Evolutionary conservation across 1,140 invertebrate species (phyloP).

Genomic region (Ylistrum balloti): DNA sequence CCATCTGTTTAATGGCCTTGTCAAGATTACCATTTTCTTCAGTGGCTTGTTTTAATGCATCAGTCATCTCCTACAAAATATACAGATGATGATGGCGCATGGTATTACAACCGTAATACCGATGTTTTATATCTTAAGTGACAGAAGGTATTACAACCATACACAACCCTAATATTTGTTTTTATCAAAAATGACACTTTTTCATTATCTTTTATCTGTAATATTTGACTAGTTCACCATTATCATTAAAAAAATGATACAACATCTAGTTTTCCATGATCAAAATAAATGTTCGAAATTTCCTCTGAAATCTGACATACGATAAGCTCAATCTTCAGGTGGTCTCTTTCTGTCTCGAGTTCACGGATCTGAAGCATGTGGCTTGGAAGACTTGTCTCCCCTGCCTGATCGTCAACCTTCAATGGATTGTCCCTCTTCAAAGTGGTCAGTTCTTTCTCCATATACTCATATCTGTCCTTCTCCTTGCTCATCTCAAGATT

Average conservation of each 20-base stretch:
- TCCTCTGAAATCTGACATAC: slow-evolving; percentile 54
- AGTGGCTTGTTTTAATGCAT: slow-evolving; percentile 56
- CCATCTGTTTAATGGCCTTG: slow-evolving; percentile 63
- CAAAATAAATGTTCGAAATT: slow-evolving; percentile 33
- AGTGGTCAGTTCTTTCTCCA: slow-evolving; percentile 59
- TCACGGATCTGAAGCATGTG: slow-evolving; percentile 63
- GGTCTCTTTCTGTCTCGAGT: slow-evolving; percentile 64
- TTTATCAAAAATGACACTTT: too few relatives aligned
- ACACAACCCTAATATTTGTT: too few relatives aligned
- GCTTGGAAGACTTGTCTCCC: slow-evolving; percentile 7
- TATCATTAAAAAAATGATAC: too few relatives aligned
- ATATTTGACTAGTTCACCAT: too few relatives aligned
- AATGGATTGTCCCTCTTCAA: slow-evolving; percentile 30
- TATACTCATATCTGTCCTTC: slow-evolving; percentile 59
- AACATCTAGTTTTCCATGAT: too few relatives aligned
- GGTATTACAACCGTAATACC: too few relatives aligned
- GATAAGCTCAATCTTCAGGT: slow-evolving; percentile 65
- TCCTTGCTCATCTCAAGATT: slow-evolving; percentile 66
- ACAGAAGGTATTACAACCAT: too few relatives aligned
- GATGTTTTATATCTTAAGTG: too few relatives aligned
- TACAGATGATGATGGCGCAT: too few relatives aligned
- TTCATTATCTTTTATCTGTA: too few relatives aligned
- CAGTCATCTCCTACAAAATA: slow-evolving; percentile 60
- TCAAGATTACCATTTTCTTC: slow-evolving; percentile 66
- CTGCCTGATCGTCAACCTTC: neutral